phyloP scores from a whole-genome alignment of 1,140 invertebrate species.

The Drosophila quadrilineata region DNA sequence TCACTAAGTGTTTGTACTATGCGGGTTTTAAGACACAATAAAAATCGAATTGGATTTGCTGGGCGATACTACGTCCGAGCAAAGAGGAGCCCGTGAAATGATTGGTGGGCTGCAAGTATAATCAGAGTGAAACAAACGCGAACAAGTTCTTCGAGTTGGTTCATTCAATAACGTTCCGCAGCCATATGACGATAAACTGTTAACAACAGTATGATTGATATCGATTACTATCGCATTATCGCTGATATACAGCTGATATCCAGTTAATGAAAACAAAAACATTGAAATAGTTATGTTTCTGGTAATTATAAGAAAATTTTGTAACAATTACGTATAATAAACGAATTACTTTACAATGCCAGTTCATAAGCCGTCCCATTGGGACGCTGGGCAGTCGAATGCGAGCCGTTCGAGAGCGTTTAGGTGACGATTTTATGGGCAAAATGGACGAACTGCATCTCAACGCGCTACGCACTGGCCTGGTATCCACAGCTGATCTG shows the following conservation, averaged over 20 bases:
- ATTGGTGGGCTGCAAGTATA: slow-evolving; percentile 1
- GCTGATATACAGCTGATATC: slow-evolving; percentile 11
- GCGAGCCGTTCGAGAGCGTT: slow-evolving; percentile 47
- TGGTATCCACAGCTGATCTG: slow-evolving; percentile 63
- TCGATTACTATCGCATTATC: not conserved
- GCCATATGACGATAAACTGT: not conserved
- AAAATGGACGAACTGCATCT: slow-evolving; percentile 64
- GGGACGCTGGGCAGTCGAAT: slow-evolving; percentile 52
- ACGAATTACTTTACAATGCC: not conserved
- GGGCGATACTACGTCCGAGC: slow-evolving; percentile 75
- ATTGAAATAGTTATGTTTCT: slow-evolving; percentile 58
- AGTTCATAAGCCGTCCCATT: slow-evolving; percentile 70
- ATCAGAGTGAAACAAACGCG: not conserved
- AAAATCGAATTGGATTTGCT: slow-evolving; percentile 37
- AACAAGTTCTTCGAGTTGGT: not conserved
- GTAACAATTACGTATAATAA: not conserved
- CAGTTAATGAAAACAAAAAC: too few relatives aligned
- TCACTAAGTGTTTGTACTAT: slow-evolving; percentile 64
- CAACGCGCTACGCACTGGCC: slow-evolving; percentile 60
- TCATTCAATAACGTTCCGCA: not conserved
- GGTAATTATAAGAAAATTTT: slow-evolving; percentile 32
- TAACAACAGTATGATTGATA: not conserved
- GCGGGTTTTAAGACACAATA: slow-evolving; percentile 11
- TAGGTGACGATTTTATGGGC: slow-evolving; percentile 57
- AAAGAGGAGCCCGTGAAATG: slow-evolving; percentile 33